Conservation (phyloP, 2,113 vertebrate species). For the Zapus hudsonius region DNA sequence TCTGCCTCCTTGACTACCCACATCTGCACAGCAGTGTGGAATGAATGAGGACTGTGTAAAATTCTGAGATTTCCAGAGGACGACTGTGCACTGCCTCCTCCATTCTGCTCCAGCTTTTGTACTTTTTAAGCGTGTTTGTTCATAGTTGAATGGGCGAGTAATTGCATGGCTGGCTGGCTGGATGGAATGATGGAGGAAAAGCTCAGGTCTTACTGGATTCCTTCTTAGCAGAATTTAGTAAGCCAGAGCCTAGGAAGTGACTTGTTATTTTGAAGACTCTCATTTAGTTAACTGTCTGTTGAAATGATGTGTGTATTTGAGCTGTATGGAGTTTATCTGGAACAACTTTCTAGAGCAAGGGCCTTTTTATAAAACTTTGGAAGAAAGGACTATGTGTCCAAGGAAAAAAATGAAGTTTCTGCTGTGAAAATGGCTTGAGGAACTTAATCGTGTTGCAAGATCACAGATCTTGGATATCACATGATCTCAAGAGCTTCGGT, state of each 20-base stretch:
- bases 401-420: constrained; percentile 41
- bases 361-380: not conserved
- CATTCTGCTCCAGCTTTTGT: not conserved
- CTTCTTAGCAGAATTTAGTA: not conserved
- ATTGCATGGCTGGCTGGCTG: not conserved
- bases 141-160: not conserved
- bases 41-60: not conserved
- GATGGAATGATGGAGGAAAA: not conserved
- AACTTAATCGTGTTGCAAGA: not conserved
- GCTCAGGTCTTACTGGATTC: too few relatives aligned
- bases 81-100: not conserved
- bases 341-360: not conserved
- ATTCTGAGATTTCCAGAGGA: not conserved
- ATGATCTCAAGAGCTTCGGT: not conserved
- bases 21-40: not conserved
- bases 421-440: not conserved
- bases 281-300: not conserved
- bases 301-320: not conserved
- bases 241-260: not conserved
- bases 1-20: not conserved
- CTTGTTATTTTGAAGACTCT: not conserved
- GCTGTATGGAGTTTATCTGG: not conserved
- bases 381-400: not conserved
- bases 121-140: not conserved
- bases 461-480: not conserved